Evolutionary conservation across 2,113 vertebrate species (phyloP), one percentile per base, ranked within the genome.

Genomic region (Daphoenositta chrysoptera): DNA sequence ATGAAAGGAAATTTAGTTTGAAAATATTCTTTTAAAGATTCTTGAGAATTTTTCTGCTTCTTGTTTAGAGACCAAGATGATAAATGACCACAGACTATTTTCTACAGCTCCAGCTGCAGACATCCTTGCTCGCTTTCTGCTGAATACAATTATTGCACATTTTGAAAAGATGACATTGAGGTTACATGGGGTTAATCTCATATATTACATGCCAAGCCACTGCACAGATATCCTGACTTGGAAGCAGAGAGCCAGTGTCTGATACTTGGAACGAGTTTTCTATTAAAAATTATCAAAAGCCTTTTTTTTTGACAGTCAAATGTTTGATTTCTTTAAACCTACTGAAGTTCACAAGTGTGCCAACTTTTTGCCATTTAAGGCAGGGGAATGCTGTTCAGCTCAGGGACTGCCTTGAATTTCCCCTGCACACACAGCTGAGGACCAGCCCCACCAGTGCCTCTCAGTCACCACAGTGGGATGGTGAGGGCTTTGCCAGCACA

Each of bases 401-500:
- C 28, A 44, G 5, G 20, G 31, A 37, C 30, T 42, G 11, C 18
- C 16, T 35, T 79, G 47, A 75, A 14, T 66, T 50, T 71, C 50
- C 53, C 28, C 61, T 70, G 71, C 35, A 45, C 39, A 11, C 13
- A 0, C 27, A 54, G 39, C 13, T 35, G 39, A 44, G 30, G 40
- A 77, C 4, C 37, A 60, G 61, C 23, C 22, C 39, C 42, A n/a
- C 2, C 37, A 70, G 12, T 4, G 4, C 28, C 19, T 13, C 7
- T 28, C 70, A 75, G 50, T 39, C 58, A 58, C 23, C 37, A 26
- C 21, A n/a, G 28, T 31, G 21, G 3, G 39, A 44, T 20, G 26
- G 1, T 0, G 0, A 45, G 39, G 28, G 30, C 40, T 83, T 28
- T 50, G 57, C 42, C 51, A 50, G 47, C 48, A 60, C 2, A 0